Evolutionary conservation across 2,888 invertebrate species (phyloP), one percentile per base, ranked within the genome.

Genomic region (Chymomyza amoena): DNA sequence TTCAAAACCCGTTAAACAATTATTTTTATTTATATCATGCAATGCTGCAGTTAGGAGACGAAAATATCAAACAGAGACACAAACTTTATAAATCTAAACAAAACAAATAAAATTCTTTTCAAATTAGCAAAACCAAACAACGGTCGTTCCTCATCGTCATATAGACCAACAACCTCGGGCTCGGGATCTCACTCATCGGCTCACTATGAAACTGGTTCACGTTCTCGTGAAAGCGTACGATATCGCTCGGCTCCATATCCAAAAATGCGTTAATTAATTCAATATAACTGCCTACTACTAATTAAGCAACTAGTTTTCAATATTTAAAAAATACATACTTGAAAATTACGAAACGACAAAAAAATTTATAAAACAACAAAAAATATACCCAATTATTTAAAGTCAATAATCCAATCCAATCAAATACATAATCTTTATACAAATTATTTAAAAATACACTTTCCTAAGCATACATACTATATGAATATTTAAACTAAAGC

Each of bases 41-140:
- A 45, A 45, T 20, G 54, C 54, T 25, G 28, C 18, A 57, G 25
- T 69, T 73, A 63, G 66, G 70, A 67, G 57, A 54, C 65, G 25
- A 60, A 65, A 50, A 54, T 56, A 73, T 69, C 64, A 70, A 77
- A 81, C 76, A 81, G 69, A 81, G 75, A 84, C 72, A 78, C 60
- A 85, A 73, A 83, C 78, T 71, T 69, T 73, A 73, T 64, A n/a
- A 76, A 71, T 80, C 85, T 83, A 84, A 84, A 84, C 73, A 84
- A 85, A 77, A 87, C 78, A 61, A 68, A 80, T 80, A 82, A 90
- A 90, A 84, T 89, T 88, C 84, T 89, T 84, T 89, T 81, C 81
- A 88, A 90, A 90, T 79, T 90, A 91, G 91, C 91, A 84, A 91
- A 91, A 90, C 88, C 91, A 89, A 91, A 89, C 89, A 91, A 91